Percentiles rank a stretch among this genome's conserved stretches.
These are phyloP conservation scores for Eulacestoma nigropectus DNA, from an alignment of 2,113 vertebrate genomes.

Conservation along the genomic window DNA sequence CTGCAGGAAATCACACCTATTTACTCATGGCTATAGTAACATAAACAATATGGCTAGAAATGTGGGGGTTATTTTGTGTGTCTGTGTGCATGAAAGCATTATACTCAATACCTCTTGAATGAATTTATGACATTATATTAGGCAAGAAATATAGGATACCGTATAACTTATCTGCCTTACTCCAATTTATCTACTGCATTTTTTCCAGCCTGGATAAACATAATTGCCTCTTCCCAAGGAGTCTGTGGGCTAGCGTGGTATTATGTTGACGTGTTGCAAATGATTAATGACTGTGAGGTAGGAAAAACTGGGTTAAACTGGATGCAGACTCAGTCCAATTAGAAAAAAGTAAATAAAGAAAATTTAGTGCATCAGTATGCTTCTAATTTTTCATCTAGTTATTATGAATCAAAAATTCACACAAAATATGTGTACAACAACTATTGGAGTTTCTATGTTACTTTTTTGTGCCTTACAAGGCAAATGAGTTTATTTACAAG, in stretches of 20 bases:
- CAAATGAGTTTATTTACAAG: not conserved
- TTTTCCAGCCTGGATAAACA: not conserved
- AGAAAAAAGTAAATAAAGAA: not conserved
- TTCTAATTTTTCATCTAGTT: not conserved
- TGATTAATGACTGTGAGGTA: not conserved
- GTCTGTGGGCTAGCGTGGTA: not conserved
- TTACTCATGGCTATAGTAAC: not conserved
- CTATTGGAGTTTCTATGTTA: not conserved
- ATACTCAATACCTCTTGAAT: not conserved
- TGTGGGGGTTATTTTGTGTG: accelerated
- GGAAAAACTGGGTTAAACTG: not conserved
- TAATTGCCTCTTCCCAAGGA: not conserved
- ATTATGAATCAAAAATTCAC: not conserved
- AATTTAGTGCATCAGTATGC: not conserved
- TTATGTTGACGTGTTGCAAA: not conserved
- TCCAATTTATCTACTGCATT: not conserved
- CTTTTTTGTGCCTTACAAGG: not conserved
- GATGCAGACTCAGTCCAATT: not conserved
- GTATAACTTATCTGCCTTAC: not conserved
- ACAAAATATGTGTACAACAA: not conserved
- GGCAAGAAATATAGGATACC: not conserved
- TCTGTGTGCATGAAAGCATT: not conserved
- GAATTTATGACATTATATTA: not conserved
- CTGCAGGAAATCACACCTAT: not conserved
- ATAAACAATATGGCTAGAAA: not conserved